Percentiles rank a stretch among this genome's conserved stretches.
Conservation (phyloP, 2,888 invertebrate species). For the Hydroisotoma schaefferi region DNA sequence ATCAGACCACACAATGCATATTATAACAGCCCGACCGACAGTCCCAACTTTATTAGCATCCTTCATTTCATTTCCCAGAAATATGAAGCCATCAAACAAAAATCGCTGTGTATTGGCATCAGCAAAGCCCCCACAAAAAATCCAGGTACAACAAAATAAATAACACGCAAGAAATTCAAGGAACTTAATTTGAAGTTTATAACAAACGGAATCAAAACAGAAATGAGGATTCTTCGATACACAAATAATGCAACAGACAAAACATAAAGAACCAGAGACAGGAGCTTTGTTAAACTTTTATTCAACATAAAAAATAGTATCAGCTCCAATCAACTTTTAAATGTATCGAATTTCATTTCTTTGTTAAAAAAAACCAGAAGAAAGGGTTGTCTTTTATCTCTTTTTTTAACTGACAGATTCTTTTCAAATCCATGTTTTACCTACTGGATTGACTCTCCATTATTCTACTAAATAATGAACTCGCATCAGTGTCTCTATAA, state of each 20-base stretch:
- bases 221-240: background rate
- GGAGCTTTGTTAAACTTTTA: background rate
- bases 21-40: too few relatives aligned
- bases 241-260: background rate
- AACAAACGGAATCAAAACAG: slow-evolving; percentile 1
- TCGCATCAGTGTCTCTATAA: background rate
- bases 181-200: background rate
- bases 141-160: too few relatives aligned
- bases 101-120: too few relatives aligned
- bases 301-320: background rate
- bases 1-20: too few relatives aligned
- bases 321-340: background rate
- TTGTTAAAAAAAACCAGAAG: background rate
- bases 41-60: background rate
- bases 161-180: too few relatives aligned
- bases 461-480: background rate
- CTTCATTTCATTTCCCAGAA: background rate
- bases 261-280: too few relatives aligned
- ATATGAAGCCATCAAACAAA: too few relatives aligned
- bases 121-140: too few relatives aligned
- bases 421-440: too few relatives aligned
- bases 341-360: background rate
- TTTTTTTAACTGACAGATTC: background rate
- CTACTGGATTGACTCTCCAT: too few relatives aligned
- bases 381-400: background rate